These are phyloP conservation scores for Galagoides demidoff DNA, from an alignment of 2,797 vertebrate genomes.

Conservation along the genomic window DNA sequence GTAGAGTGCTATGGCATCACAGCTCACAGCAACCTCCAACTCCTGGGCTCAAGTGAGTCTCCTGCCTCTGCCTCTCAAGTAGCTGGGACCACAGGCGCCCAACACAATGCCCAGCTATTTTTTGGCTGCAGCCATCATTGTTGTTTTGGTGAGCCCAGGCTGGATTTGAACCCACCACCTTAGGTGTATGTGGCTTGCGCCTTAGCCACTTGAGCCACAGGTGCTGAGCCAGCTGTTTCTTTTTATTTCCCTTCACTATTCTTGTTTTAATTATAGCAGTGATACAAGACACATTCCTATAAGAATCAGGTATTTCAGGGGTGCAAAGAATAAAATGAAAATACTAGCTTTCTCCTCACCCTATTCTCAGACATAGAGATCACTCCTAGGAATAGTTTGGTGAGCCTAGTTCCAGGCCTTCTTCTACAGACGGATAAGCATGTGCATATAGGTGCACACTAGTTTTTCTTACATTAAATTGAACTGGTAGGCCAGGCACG, in stretches of 20 bases:
- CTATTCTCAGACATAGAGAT: not conserved
- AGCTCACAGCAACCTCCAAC: too few relatives aligned
- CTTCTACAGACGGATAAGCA: not conserved
- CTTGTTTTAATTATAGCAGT: not conserved
- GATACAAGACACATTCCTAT: not conserved
- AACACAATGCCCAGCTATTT: too few relatives aligned
- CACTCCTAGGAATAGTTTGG: accelerated
- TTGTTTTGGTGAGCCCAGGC: too few relatives aligned
- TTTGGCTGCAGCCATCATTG: too few relatives aligned
- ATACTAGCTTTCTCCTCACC: not conserved
- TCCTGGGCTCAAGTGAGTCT: too few relatives aligned
- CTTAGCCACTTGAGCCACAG: too few relatives aligned
- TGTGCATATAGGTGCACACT: accelerated
- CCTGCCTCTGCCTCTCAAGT: too few relatives aligned
- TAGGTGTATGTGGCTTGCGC: too few relatives aligned
- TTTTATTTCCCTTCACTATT: not conserved
- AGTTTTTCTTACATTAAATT: not conserved
- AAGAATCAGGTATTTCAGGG: not conserved
- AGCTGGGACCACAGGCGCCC: too few relatives aligned
- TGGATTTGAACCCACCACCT: too few relatives aligned
- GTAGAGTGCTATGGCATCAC: too few relatives aligned
- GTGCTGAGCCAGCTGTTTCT: not conserved
- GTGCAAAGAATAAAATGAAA: not conserved
- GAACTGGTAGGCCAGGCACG: not conserved
- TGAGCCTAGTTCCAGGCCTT: not conserved